Evolutionary conservation across 2,888 invertebrate species (phyloP).

Genomic region (Strigamia maritima): DNA sequence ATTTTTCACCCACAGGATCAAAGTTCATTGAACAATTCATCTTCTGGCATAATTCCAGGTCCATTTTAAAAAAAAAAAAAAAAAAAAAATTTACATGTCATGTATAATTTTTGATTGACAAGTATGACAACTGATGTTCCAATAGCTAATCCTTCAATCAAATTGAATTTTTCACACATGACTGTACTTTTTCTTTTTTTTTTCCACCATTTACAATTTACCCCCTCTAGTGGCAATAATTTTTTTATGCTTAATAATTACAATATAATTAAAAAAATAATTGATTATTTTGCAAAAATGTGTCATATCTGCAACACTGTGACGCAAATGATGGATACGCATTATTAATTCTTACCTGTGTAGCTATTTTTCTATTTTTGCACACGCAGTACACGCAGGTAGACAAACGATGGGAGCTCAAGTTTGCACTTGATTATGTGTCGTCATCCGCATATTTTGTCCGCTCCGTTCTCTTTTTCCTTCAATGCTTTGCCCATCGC

Average conservation of each 20-base stretch:
- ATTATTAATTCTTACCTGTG: neutral
- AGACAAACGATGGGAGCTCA: neutral
- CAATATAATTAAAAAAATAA: neutral
- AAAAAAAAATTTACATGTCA: too few species aligned
- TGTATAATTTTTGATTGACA: too few species aligned
- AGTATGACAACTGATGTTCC: too few species aligned
- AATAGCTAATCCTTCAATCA: too few species aligned
- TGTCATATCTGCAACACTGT: neutral
- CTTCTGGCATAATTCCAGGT: too few species aligned
- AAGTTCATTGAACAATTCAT: too few species aligned
- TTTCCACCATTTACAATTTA: neutral
- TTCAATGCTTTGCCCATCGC: neutral
- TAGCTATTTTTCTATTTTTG: neutral
- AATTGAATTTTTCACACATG: too few species aligned
- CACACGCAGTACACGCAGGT: too few species aligned
- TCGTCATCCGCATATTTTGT: neutral
- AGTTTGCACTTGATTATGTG: neutral
- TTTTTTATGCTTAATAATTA: neutral
- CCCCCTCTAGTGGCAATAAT: neutral
- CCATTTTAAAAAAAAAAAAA: too few species aligned
- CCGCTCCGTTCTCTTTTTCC: neutral
- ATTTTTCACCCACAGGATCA: too few species aligned
- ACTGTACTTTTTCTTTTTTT: too few species aligned
- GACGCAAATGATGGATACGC: neutral
- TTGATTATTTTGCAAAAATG: neutral